Percentiles rank a stretch among this genome's conserved stretches.
phyloP scores from a whole-genome alignment of 1,140 invertebrate genomes.

The Cherax destructor region DNA sequence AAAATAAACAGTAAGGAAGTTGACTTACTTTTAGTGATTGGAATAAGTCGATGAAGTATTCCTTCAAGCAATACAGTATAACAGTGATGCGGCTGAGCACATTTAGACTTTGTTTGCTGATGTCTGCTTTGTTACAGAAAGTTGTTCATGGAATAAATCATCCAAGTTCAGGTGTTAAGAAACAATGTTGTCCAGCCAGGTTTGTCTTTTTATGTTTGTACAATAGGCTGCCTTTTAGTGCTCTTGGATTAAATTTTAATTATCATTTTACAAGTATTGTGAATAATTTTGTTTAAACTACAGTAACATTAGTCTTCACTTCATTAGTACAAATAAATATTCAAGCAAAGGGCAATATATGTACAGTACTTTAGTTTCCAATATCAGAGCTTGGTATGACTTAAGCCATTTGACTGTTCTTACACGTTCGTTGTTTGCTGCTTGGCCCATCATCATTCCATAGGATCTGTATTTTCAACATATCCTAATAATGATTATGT shows the following conservation, averaged over 20 bases:
- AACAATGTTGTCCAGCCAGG: neutral
- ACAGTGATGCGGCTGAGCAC: conserved; percentile 61
- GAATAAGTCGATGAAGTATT: conserved; percentile 44
- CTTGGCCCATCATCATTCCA: conserved; percentile 40
- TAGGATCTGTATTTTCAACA: conserved; percentile 34
- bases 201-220: neutral
- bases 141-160: conserved; percentile 41
- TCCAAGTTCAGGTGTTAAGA: conserved; percentile 48
- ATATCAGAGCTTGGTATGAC: conserved; percentile 17
- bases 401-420: conserved; percentile 24
- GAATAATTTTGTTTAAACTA: neutral
- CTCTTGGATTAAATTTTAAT: neutral
- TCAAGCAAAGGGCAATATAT: neutral
- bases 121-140: conserved; percentile 39
- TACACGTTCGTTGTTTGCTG: conserved; percentile 22
- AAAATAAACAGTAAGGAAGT: conserved; percentile 39
- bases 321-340: neutral
- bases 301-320: neutral
- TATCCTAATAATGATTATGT: conserved; percentile 42
- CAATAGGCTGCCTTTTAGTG: neutral
- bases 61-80: conserved; percentile 58
- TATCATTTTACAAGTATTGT: neutral
- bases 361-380: neutral
- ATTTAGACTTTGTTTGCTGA: conserved; percentile 49
- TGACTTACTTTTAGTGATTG: conserved; percentile 43